Evolutionary conservation across 2,888 invertebrate species (phyloP), one percentile per base, ranked within the genome.

Genomic region (Drosophila testacea): DNA sequence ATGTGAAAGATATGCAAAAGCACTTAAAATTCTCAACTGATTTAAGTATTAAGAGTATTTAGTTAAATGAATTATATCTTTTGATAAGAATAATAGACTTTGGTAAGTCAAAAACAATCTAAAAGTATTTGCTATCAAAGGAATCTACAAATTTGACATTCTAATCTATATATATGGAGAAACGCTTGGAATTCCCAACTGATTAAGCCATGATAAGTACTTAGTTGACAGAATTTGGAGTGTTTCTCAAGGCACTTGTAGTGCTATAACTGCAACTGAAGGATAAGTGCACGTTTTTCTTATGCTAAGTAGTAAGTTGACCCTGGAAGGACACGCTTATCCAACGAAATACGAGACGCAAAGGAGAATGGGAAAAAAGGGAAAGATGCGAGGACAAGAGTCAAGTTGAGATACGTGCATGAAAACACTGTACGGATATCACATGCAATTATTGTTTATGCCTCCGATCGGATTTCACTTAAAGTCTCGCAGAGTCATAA

Each of bases 401-500:
- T 44, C 52, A 46, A 52, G 44, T 36, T 46, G 34, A 51, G 27
- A 36, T 27, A 36, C 44, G 6, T 32, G 41, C 39, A 27, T 44
- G 32, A 6, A 32, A 32, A 32, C 32, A 32, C 32, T 32, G 32
- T 32, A 30, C 44, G 47, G 11, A 32, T 57, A 46, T 47, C 47
- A 16, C n/a, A 38, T 30, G 46, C 13, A 57, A 57, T 57, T 10
- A 55, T 27, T 56, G 55, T 41, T 48, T 59, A 32, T 47, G 59
- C 22, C 9, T 30, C 48, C 39, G 47, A 59, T 59, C 59, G 59
- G 9, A 39, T 59, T 59, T 48, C 57, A 57, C 46, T 46, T 13
- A 2, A 9, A 22, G 7, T 13, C n/a, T n/a, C 28, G 41, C 6
- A 46, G 36, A 56, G 32, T 56, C 63, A 63, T 67, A 57, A 67